Evolutionary conservation across 2,888 invertebrate genomes (phyloP).

Genomic region (Diplazon laetatorius): DNA sequence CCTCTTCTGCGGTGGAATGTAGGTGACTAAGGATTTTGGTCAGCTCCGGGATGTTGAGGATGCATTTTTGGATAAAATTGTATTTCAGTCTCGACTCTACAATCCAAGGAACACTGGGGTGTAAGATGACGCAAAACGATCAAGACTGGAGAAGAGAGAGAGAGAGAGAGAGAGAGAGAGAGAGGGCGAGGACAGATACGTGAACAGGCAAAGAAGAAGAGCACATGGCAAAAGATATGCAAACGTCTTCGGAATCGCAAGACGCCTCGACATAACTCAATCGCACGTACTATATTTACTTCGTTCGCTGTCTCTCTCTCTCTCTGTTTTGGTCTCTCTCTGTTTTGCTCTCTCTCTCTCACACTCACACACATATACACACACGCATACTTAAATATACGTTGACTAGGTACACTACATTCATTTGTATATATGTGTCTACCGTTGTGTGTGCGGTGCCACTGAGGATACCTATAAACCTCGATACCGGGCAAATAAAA

Average conservation of each 20-base stretch:
- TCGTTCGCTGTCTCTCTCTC: constrained; percentile 20
- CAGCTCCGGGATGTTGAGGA: too few species aligned
- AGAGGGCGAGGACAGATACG: constrained; percentile 49
- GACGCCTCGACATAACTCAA: constrained; percentile 80
- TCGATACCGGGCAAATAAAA: constrained; percentile 82
- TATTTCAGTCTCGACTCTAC: too few species aligned
- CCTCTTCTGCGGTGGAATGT: too few species aligned
- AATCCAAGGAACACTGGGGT: too few species aligned
- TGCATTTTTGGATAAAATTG: too few species aligned
- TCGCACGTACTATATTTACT: constrained; percentile 49
- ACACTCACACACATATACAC: constrained; percentile 65
- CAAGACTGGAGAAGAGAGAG: too few species aligned
- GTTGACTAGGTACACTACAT: constrained; percentile 66
- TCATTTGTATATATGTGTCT: constrained; percentile 17
- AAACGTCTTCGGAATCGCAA: constrained; percentile 75
- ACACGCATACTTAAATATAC: constrained; percentile 51
- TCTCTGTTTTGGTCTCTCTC: too few species aligned
- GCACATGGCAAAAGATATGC: constrained; percentile 77
- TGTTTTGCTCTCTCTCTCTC: neutral
- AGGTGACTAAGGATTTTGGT: too few species aligned
- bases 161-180: too few species aligned
- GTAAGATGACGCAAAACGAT: constrained; percentile 16
- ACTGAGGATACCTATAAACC: constrained; percentile 81
- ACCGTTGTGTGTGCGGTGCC: constrained; percentile 57
- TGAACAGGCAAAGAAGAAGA: constrained; percentile 60